Conservation (phyloP, 1,140 invertebrate species). For the Lepeophtheirus salmonis region DNA sequence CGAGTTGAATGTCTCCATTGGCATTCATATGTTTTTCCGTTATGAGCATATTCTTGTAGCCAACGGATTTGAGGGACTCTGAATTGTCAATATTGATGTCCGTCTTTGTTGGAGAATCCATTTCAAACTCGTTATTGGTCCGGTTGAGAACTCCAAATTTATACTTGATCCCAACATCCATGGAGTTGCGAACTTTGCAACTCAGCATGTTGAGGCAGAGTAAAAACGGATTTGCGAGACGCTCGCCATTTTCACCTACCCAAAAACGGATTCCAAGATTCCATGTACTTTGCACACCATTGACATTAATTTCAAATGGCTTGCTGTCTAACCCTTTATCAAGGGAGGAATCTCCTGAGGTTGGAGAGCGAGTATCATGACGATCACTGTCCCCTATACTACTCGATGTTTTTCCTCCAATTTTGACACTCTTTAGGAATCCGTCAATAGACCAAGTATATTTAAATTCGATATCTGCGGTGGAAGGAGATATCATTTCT, state of each 20-base stretch:
- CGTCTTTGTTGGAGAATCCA: constrained; percentile 3
- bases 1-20: constrained; percentile 12
- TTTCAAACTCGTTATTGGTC: constrained; percentile 7
- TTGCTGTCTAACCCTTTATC: constrained; percentile 11
- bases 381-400: not conserved
- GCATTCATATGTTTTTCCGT: constrained; percentile 15
- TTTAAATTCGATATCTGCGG: constrained; percentile 13
- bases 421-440: constrained; percentile 9
- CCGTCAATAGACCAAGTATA: constrained; percentile 15
- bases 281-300: constrained; percentile 16
- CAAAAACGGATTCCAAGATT: constrained; percentile 9
- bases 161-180: constrained; percentile 14
- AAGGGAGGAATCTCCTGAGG: too few species aligned
- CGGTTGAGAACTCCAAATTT: constrained; percentile 15
- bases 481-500: constrained; percentile 12
- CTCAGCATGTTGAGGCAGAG: constrained; percentile 3
- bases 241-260: constrained; percentile 11
- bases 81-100: constrained; percentile 5
- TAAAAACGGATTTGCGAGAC: constrained; percentile 7
- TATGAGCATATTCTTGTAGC: constrained; percentile 17
- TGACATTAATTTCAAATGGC: constrained; percentile 17
- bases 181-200: not conserved
- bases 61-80: constrained; percentile 1
- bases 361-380: not conserved
- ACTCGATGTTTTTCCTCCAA: not conserved